A percentile compares a stretch with the other conserved stretches of the same genome.
Evolutionary conservation across 2,113 vertebrate species (phyloP).

Genomic region (Neogobius melanostomus): DNA sequence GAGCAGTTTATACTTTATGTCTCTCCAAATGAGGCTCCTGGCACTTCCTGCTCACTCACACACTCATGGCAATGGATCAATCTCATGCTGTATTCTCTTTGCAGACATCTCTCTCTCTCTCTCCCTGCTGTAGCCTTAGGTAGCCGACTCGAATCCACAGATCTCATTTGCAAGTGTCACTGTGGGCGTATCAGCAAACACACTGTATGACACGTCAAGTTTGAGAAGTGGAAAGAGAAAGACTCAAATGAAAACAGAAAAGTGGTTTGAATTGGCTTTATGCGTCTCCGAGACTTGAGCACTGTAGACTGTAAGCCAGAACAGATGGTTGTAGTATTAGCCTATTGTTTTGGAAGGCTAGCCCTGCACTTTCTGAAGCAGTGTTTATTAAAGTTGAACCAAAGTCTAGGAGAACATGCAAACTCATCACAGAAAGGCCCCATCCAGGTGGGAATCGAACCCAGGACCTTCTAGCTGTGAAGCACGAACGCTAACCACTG

Average conservation of each 20-base stretch:
- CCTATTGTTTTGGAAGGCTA: too few relatives aligned
- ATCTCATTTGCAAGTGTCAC: conserved; percentile 44
- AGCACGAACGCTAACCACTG: too few relatives aligned
- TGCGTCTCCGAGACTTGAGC: conserved; percentile 47
- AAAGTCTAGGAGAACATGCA: too few relatives aligned
- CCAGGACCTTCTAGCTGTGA: too few relatives aligned
- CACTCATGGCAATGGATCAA: conserved; percentile 53
- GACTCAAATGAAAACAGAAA: conserved; percentile 26
- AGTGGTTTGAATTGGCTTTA: conserved; percentile 15
- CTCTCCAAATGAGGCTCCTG: conserved; percentile 60
- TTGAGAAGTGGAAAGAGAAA: conserved; percentile 5
- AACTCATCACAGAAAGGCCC: too few relatives aligned
- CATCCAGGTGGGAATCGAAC: too few relatives aligned
- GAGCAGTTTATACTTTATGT: conserved; percentile 53
- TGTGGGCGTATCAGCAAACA: not conserved
- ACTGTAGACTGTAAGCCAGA: too few relatives aligned
- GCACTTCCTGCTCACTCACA: conserved; percentile 45
- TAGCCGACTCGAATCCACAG: conserved; percentile 23
- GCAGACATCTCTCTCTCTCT: conserved; percentile 8
- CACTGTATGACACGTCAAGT: conserved; percentile 24
- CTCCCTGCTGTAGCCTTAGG: conserved; percentile 7
- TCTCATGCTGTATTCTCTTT: conserved; percentile 10
- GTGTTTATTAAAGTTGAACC: too few relatives aligned
- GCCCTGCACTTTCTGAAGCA: too few relatives aligned
- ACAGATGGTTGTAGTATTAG: too few relatives aligned